Evolutionary conservation across 1,140 invertebrate species (phyloP), one percentile per base, ranked within the genome.

Genomic region (Augochlora pura): DNA sequence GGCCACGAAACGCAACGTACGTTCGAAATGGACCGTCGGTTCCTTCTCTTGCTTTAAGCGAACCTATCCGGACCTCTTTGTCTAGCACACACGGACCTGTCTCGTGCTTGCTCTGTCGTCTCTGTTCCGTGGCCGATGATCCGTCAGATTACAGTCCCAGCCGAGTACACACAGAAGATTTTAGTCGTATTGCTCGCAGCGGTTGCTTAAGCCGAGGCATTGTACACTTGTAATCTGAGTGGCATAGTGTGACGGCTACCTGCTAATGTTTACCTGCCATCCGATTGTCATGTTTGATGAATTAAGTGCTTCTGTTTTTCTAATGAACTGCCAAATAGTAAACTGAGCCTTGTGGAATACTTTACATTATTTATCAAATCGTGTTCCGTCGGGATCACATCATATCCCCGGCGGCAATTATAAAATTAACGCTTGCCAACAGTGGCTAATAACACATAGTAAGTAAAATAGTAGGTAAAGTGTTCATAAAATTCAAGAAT

Each of bases 161-260:
- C 18, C 16, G n/a, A 25, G 42, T 49, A 70, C 66, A 74, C 70
- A 49, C 65, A 32, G 68, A 16, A 67, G 82, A 82, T 74, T 83
- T 70, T 46, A 60, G 63, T 69, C 49, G 77, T 80, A 67, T 83
- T 72, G 81, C 77, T 80, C 67, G 38, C 69, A 42, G 27, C 32
- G 18, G 69, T 57, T 52, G 67, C 72, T 54, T 76, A 76, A 83
- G 46, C 73, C 52, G 72, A 73, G 38, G 46, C 27, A 80, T 77
- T 84, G 75, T 83, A 83, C 82, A 84, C 70, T 83, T 71, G 81
- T 84, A 84, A 84, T 84, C 76, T 84, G 57, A 54, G 71, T 67
- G 74, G 60, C 42, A 69, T 68, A 46, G 10, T 46, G 42, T 64
- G 60, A 79, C 68, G 81, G 74, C 70, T 46, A 69, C 65, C 62